Conservation (phyloP, 1,140 invertebrate genomes). For the Drosophila serrata region DNA sequence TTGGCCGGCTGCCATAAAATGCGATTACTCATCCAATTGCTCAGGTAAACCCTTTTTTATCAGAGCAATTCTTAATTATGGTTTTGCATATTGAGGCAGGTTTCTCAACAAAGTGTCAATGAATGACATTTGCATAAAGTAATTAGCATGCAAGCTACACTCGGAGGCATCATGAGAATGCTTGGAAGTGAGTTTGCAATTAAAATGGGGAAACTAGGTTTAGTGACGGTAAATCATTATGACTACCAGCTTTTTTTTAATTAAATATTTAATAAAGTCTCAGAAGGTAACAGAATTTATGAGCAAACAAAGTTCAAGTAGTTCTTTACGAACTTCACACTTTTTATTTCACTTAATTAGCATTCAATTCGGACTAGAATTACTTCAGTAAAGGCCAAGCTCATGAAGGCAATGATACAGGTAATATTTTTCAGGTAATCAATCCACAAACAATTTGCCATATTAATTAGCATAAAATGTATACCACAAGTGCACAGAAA, state of each 20-base stretch:
- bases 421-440: background rate
- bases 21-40: conserved; percentile 26
- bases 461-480: background rate
- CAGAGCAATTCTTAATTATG: conserved; percentile 1
- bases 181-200: conserved; percentile 2
- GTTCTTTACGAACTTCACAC: background rate
- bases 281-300: background rate
- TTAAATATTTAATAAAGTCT: background rate
- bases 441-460: too few relatives aligned
- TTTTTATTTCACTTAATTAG: conserved; percentile 4
- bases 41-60: conserved; percentile 14
- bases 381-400: background rate
- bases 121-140: conserved; percentile 12
- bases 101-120: conserved; percentile 25
- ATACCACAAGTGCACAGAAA: background rate
- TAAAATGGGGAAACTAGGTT: conserved; percentile 17
- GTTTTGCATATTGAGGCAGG: conserved; percentile 42
- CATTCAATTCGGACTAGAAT: background rate
- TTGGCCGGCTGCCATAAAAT: background rate
- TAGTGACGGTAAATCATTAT: background rate
- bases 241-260: background rate
- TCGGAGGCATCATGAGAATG: background rate
- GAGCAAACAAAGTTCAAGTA: conserved; percentile 1
- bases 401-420: background rate
- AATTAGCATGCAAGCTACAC: conserved; percentile 14